These are phyloP conservation scores for Gadus macrocephalus DNA, from an alignment of 2,113 vertebrate species.

Conservation along the genomic window DNA sequence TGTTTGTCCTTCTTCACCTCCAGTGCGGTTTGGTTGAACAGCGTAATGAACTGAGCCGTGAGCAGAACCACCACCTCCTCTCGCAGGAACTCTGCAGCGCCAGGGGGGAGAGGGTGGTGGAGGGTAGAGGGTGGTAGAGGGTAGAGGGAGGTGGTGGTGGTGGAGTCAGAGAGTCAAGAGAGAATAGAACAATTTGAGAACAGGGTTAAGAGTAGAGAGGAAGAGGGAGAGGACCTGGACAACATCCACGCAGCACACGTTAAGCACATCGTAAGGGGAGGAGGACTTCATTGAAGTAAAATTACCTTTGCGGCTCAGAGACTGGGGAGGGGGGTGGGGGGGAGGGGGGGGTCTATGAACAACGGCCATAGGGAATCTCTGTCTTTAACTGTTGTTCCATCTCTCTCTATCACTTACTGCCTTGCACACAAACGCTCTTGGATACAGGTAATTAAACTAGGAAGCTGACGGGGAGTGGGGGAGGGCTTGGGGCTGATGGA, in stretches of 20 bases:
- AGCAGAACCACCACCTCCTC: constrained; percentile 83
- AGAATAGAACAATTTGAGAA: background rate
- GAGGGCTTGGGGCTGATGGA: background rate
- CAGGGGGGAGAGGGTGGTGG: constrained; percentile 43
- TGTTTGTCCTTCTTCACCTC: constrained; percentile 60
- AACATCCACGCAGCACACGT: background rate
- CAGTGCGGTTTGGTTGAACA: constrained; percentile 83
- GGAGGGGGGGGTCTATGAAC: constrained; percentile 13
- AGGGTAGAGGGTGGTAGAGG: constrained; percentile 27
- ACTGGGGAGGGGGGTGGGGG: constrained; percentile 42
- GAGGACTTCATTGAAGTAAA: constrained; percentile 19
- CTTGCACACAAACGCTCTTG: background rate
- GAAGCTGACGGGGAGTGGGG: background rate
- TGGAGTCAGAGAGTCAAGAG: background rate
- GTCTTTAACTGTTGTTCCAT: background rate
- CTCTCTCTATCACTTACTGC: background rate
- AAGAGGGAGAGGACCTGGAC: background rate
- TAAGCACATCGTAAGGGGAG: background rate
- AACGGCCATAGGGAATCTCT: constrained; percentile 47
- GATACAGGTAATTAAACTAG: background rate
- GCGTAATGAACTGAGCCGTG: constrained; percentile 82
- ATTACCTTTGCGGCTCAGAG: constrained; percentile 12
- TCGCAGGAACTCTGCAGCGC: constrained; percentile 67
- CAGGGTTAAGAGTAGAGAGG: background rate
- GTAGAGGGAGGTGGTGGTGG: background rate